These are phyloP conservation scores for Galago senegalensis DNA, from an alignment of 2,797 vertebrate species.

Conservation along the genomic window DNA sequence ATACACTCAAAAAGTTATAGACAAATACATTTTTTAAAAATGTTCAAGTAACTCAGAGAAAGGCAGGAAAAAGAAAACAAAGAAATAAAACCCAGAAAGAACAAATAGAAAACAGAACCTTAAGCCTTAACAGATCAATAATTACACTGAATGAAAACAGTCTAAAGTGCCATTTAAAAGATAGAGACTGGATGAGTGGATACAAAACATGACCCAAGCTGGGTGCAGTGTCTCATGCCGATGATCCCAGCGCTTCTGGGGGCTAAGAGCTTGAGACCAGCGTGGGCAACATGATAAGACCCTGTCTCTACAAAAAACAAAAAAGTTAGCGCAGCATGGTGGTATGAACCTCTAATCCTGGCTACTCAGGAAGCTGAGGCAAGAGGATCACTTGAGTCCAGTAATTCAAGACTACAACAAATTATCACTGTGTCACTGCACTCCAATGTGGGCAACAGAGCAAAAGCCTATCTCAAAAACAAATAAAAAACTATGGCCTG, in stretches of 20 bases:
- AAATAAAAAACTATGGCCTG: neutral
- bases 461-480: neutral
- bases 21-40: neutral
- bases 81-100: neutral
- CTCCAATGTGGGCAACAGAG: neutral
- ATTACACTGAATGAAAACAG: slow-evolving; percentile 19
- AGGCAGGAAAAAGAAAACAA: neutral
- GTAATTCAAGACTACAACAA: neutral
- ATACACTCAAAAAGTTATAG: neutral
- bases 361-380: neutral
- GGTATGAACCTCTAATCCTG: too few species aligned
- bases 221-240: neutral
- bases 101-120: neutral
- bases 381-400: neutral
- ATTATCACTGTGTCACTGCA: neutral
- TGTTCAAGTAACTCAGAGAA: neutral
- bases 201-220: neutral
- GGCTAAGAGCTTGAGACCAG: too few species aligned
- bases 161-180: neutral
- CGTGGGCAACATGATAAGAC: too few species aligned
- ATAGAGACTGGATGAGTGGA: neutral
- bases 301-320: too few species aligned
- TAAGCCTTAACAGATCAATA: neutral
- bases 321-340: too few species aligned
- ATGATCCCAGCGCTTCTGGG: neutral